A percentile compares a stretch with the other conserved stretches of the same genome.
phyloP scores from a whole-genome alignment of 2,797 vertebrate species.

The Delichon dasypus region DNA sequence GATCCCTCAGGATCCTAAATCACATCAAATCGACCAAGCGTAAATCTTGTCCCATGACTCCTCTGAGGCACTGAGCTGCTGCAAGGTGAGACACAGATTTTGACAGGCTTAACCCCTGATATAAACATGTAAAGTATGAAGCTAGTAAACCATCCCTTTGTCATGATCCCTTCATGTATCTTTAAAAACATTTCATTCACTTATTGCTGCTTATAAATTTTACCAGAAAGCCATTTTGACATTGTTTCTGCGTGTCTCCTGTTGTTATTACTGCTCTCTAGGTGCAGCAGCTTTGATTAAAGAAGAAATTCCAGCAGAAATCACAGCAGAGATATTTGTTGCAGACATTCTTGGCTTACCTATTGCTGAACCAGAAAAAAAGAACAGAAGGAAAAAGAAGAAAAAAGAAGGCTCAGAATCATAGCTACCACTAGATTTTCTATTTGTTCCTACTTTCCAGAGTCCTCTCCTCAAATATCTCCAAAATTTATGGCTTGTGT shows the following conservation, averaged over 20 bases:
- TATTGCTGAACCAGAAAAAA: not conserved
- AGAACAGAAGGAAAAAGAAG: not conserved
- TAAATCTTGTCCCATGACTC: not conserved
- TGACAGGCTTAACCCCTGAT: not conserved
- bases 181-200: not conserved
- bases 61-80: not conserved
- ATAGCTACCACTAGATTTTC: not conserved
- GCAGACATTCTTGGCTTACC: slow-evolving; percentile 84
- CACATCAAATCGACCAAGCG: accelerated
- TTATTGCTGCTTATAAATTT: not conserved
- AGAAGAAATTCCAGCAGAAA: slow-evolving; percentile 83
- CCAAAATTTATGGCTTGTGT: not conserved
- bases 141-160: not conserved
- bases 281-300: slow-evolving; percentile 74
- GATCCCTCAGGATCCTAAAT: not conserved
- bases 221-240: not conserved
- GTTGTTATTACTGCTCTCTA: slow-evolving; percentile 36
- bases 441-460: not conserved
- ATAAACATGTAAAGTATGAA: not conserved
- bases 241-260: not conserved
- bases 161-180: not conserved
- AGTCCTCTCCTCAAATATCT: not conserved
- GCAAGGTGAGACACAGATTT: not conserved
- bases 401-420: not conserved
- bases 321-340: slow-evolving; percentile 82